phyloP scores from a whole-genome alignment of 2,113 vertebrate species.

The Probosciger aterrimus region DNA sequence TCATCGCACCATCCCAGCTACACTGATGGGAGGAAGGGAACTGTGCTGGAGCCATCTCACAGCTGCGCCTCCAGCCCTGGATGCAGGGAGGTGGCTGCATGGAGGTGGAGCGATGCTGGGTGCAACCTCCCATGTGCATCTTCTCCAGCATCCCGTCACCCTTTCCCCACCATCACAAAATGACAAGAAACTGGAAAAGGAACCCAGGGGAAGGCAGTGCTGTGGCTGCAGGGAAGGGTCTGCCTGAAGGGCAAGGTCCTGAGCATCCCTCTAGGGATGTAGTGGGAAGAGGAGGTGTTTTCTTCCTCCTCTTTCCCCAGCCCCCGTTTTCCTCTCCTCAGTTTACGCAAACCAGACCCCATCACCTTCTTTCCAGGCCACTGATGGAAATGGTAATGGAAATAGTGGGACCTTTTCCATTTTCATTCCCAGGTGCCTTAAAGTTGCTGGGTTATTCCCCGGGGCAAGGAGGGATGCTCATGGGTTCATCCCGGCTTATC shows the following conservation, averaged over 20 bases:
- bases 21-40: background rate
- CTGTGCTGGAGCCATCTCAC: accelerated
- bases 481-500: background rate
- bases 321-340: too few species aligned
- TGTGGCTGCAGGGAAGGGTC: background rate
- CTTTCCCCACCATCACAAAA: too few species aligned
- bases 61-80: background rate
- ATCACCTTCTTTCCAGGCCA: background rate
- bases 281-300: accelerated
- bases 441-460: accelerated
- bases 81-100: background rate
- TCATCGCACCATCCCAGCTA: accelerated
- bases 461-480: background rate
- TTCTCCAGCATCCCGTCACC: background rate
- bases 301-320: background rate
- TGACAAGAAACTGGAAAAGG: background rate
- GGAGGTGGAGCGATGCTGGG: background rate
- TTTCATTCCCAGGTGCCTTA: background rate
- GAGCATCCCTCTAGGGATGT: background rate
- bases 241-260: background rate
- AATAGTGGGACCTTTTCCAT: accelerated
- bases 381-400: background rate
- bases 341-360: background rate
- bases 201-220: background rate
- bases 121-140: background rate